Conservation (phyloP, 92 coral and sea anemone species). For the Zoanthus sociatus region DNA sequence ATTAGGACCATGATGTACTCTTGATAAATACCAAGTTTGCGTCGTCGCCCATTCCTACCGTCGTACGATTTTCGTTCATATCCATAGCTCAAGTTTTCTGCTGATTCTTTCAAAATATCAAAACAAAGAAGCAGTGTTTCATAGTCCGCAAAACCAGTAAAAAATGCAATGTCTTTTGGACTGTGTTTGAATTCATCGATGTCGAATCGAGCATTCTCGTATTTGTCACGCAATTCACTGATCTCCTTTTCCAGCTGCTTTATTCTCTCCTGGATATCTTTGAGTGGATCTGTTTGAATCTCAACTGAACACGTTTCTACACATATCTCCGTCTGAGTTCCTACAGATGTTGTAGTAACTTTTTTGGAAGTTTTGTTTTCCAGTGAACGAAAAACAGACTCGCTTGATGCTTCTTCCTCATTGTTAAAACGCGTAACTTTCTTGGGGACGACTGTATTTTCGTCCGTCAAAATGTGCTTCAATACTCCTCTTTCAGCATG, state of each 20-base stretch:
- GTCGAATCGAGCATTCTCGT: conserved; percentile 56
- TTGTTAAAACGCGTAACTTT: neutral
- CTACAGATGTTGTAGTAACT: neutral
- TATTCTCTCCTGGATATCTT: conserved; percentile 16
- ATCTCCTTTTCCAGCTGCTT: conserved; percentile 29
- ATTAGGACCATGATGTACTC: conserved; percentile 68
- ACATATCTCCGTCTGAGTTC: neutral
- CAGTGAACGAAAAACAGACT: neutral
- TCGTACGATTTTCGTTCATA: conserved; percentile 8
- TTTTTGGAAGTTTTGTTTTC: conserved; percentile 2
- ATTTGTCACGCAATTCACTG: conserved; percentile 8
- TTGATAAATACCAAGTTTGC: conserved; percentile 25
- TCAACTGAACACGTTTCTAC: neutral
- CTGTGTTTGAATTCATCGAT: conserved; percentile 60
- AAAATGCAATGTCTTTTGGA: conserved; percentile 61
- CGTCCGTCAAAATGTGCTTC: neutral
- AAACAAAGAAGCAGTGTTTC: conserved; percentile 68
- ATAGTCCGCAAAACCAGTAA: conserved; percentile 70
- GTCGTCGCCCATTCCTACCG: neutral
- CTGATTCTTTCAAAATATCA: conserved; percentile 64
- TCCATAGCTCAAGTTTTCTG: conserved; percentile 63
- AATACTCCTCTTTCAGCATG: conserved; percentile 5
- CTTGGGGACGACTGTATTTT: neutral
- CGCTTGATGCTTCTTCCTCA: neutral
- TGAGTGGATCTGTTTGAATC: conserved; percentile 3